These are phyloP conservation scores for Lacerta bilineata DNA, from an alignment of 2,797 vertebrate genomes.

Conservation along the genomic window DNA sequence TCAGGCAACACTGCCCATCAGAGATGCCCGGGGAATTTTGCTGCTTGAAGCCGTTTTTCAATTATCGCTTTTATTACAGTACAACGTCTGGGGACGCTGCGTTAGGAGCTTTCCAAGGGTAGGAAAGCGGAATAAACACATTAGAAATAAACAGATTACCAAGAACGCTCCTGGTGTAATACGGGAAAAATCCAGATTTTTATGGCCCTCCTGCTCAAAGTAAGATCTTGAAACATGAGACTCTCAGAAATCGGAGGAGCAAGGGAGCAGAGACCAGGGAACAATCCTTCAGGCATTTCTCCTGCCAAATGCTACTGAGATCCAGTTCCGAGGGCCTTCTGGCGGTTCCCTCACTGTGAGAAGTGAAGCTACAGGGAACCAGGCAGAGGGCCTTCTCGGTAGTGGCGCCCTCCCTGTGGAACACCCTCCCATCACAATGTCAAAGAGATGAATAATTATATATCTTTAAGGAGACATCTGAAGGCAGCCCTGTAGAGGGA, in stretches of 20 bases:
- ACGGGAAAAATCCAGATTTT: background rate
- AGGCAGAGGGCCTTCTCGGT: no score
- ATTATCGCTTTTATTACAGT: background rate
- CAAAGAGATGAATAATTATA: no score
- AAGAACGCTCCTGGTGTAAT: background rate
- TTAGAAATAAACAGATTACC: background rate
- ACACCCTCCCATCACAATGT: no score
- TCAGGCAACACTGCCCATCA: background rate
- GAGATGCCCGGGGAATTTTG: background rate
- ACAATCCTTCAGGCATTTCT: background rate
- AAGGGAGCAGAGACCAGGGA: background rate
- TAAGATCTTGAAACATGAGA: background rate
- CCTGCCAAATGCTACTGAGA: background rate
- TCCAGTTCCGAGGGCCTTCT: no score
- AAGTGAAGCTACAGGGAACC: no score
- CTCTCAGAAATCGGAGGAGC: background rate
- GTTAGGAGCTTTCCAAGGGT: no score
- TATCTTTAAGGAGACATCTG: no score
- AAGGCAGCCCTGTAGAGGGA: no score
- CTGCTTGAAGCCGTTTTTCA: background rate
- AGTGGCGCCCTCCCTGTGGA: no score
- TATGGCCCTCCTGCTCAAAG: background rate
- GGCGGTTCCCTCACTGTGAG: no score
- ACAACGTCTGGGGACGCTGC: background rate
- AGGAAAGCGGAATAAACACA: background rate